Base-by-base conservation (phyloP, 2,113 vertebrate genomes). In the Labeo catla region DNA sequence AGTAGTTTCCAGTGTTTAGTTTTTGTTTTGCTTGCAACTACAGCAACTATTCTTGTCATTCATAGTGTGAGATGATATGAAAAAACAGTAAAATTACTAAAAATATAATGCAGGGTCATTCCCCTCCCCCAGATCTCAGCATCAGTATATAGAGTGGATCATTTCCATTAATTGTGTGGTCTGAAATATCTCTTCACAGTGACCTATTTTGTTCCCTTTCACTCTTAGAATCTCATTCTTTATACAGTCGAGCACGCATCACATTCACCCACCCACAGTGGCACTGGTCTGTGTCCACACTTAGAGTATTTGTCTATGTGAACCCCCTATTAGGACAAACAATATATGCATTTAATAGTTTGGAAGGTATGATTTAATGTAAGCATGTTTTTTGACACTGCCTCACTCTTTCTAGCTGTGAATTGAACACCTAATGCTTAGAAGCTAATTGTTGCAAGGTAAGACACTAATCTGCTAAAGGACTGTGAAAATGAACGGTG, bases 341-440 rank as follows among this genome's bases (percentile, higher is more conserved):
- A 3, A 43, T 76, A 9, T 84, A 43, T 85, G 77, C 65, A 72
- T 70, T 70, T 84, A 59, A 11, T 81, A 49, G 28, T 81, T 57
- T 43, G 6, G 68, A 39, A 72, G 4, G 36, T 66, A n/a, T 59
- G 43, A 80, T 79, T 10, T 52, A 54, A 86, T 28, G 80, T 73
- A 86, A 57, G 82, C 45, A 87, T 19, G 74, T 83, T 76, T 81
- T 76, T 65, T 74, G 76, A 84, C 86, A 89, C 76, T 83, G 86
- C 86, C 84, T 86, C 68, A 84, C 39, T 68, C 39, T 39, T 65
- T 74, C 66, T 81, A 85, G 66, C 76, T 13, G 63, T 49, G 61
- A 85, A 84, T 57, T 65, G 63, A 88, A 28, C 81, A 84, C 77
- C 7, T 72, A 65, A 81, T 83, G 78, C n/a, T 87, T 66, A 59